A percentile compares a stretch with the other conserved stretches of the same genome.
These are phyloP conservation scores for Scolopax rusticola DNA, from an alignment of 2,797 vertebrate species.

Conservation along the genomic window DNA sequence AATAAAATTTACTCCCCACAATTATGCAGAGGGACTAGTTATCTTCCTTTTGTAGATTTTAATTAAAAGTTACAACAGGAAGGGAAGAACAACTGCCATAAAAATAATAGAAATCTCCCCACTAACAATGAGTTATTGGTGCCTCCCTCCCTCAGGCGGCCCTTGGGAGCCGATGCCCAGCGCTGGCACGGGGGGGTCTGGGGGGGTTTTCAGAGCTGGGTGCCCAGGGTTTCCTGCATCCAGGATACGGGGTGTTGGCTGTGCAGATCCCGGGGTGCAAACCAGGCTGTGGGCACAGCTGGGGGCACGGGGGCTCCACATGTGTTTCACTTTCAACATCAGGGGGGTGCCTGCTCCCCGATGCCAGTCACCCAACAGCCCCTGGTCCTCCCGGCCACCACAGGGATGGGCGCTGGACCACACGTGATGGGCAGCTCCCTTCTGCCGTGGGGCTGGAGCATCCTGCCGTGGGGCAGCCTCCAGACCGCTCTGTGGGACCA, in stretches of 20 bases:
- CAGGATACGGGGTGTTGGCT: background rate
- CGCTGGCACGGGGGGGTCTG: accelerated
- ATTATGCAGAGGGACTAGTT: conserved; percentile 34
- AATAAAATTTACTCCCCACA: conserved; percentile 31
- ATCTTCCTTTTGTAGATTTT: conserved; percentile 42
- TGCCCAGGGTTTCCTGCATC: background rate
- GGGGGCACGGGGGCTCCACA: accelerated
- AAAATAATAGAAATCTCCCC: background rate
- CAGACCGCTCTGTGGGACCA: accelerated
- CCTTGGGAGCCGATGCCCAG: background rate
- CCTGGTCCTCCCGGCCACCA: background rate
- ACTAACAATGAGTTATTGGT: background rate
- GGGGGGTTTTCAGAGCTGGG: background rate
- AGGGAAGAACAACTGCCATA: background rate
- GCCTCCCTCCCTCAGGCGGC: background rate
- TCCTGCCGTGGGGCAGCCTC: background rate
- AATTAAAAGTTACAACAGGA: conserved; percentile 55
- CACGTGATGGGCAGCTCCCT: too few relatives aligned
- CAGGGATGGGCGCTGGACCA: accelerated
- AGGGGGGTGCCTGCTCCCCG: accelerated
- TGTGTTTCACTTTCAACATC: accelerated
- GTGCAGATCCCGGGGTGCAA: background rate
- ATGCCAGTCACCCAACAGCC: accelerated
- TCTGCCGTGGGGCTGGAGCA: background rate
- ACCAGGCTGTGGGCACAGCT: background rate